These are phyloP conservation scores for Otis tarda DNA, from an alignment of 2,113 vertebrate genomes.

Conservation along the genomic window DNA sequence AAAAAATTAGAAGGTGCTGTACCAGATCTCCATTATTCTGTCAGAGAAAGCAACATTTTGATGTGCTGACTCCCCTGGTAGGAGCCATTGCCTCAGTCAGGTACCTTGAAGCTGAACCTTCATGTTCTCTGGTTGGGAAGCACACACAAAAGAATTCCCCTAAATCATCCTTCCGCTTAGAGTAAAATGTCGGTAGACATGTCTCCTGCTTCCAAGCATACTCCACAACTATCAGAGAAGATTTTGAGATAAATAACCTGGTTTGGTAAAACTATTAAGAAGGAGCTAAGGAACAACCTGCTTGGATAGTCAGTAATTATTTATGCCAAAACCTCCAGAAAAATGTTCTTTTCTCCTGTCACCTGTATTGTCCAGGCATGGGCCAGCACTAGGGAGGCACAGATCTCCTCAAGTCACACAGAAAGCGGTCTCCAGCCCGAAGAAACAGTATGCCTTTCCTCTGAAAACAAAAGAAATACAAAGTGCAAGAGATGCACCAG, in stretches of 20 bases:
- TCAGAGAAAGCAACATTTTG: constrained; percentile 30
- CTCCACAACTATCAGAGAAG: not conserved
- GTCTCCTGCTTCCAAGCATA: not conserved
- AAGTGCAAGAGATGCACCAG: not conserved
- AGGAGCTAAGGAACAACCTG: not conserved
- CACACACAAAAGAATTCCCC: not conserved
- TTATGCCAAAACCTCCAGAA: not conserved
- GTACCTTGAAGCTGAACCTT: not conserved
- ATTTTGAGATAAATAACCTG: not conserved
- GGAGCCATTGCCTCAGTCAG: constrained; percentile 1
- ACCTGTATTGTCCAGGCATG: not conserved
- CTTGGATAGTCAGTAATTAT: not conserved
- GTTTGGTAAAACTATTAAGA: not conserved
- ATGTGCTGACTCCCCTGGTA: constrained; percentile 26
- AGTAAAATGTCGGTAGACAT: not conserved
- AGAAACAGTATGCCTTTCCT: not conserved
- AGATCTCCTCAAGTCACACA: not conserved
- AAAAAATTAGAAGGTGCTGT: constrained; percentile 64
- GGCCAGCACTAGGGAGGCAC: not conserved
- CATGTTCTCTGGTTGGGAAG: not conserved
- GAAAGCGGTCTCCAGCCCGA: not conserved
- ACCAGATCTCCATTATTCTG: constrained; percentile 51
- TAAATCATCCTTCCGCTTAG: not conserved
- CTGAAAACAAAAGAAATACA: not conserved
- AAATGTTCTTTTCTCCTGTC: not conserved